These are phyloP conservation scores for Scolanthus callimorphus DNA, from an alignment of 92 coral and sea anemone species.

Conservation along the genomic window DNA sequence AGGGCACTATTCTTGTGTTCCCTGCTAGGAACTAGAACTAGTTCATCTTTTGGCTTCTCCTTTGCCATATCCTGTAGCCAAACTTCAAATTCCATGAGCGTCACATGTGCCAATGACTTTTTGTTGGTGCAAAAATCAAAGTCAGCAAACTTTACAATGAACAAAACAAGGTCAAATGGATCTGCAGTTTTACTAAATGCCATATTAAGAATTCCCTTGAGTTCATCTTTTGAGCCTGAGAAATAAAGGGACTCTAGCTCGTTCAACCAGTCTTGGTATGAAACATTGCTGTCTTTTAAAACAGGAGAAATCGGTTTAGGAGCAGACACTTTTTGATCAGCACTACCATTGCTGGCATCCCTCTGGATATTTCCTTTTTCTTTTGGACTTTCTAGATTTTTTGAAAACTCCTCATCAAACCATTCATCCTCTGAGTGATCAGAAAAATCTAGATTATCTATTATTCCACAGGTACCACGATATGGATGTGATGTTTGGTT, in stretches of 20 bases:
- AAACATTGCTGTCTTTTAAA: too few relatives aligned
- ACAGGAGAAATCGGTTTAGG: too few relatives aligned
- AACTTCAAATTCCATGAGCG: constrained; percentile 68
- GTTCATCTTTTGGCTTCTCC: constrained; percentile 33
- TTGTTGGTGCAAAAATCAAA: constrained; percentile 72
- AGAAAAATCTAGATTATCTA: too few relatives aligned
- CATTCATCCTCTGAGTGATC: too few relatives aligned
- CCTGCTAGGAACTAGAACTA: constrained; percentile 44
- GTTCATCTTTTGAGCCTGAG: constrained; percentile 48
- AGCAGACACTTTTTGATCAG: too few relatives aligned
- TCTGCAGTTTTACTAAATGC: constrained; percentile 43
- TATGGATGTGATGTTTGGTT: too few relatives aligned
- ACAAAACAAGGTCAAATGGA: constrained; percentile 67
- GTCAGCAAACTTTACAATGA: constrained; percentile 50
- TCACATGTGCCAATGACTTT: constrained; percentile 82
- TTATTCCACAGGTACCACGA: too few relatives aligned
- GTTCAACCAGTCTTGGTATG: constrained; percentile 72
- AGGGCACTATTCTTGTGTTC: constrained; percentile 75
- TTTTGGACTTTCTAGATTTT: too few relatives aligned
- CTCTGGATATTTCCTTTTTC: too few relatives aligned
- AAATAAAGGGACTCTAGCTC: constrained; percentile 61
- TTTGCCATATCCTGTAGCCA: constrained; percentile 53
- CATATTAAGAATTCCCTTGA: constrained; percentile 24
- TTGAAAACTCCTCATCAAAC: too few relatives aligned
- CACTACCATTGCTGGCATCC: too few relatives aligned